phyloP scores from a whole-genome alignment of 2,888 invertebrate genomes.

The Patella pellucida region DNA sequence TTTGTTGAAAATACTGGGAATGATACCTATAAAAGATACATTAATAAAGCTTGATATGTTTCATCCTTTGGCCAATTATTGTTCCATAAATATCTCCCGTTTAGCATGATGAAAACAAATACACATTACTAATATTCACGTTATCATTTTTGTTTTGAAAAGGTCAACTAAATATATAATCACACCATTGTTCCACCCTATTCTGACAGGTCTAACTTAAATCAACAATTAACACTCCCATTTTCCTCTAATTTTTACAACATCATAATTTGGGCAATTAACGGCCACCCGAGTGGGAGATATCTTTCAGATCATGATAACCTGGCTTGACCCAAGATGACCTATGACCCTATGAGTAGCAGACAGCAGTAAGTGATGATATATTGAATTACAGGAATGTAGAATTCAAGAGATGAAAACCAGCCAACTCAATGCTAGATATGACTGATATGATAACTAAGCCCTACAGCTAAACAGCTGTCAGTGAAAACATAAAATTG shows the following conservation, averaged over 20 bases:
- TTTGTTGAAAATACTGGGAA: too few relatives aligned
- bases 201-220: too few relatives aligned
- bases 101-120: too few relatives aligned
- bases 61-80: too few relatives aligned
- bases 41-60: too few relatives aligned
- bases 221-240: neutral
- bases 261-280: neutral
- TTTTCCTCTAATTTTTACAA: neutral
- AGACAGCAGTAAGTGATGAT: constrained; percentile 8
- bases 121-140: too few relatives aligned
- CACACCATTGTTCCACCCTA: too few relatives aligned
- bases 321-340: neutral
- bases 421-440: neutral
- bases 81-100: too few relatives aligned
- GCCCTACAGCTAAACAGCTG: neutral
- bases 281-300: neutral
- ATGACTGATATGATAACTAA: neutral
- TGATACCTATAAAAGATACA: too few relatives aligned
- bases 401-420: neutral
- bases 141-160: too few relatives aligned
- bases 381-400: constrained; percentile 5
- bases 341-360: neutral
- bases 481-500: constrained; percentile 6
- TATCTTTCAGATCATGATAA: neutral
- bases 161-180: too few relatives aligned